Conservation (phyloP, 2,888 invertebrate genomes). For the Epistrophe eligans region DNA sequence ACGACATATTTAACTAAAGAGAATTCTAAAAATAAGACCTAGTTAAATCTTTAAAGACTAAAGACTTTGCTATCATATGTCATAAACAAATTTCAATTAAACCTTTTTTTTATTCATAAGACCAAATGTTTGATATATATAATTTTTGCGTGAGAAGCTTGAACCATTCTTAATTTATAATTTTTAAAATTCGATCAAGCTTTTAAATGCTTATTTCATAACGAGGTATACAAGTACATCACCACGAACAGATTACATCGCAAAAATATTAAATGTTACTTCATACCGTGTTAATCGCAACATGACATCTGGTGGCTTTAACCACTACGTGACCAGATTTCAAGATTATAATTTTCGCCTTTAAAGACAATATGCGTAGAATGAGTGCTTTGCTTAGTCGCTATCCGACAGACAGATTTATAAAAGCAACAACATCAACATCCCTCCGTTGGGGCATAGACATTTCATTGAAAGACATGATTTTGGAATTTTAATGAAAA, state of each 20-base stretch:
- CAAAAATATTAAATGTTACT: slow-evolving; percentile 76
- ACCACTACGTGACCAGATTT: slow-evolving; percentile 77
- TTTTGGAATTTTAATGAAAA: slow-evolving; percentile 74
- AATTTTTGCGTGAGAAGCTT: too few relatives aligned
- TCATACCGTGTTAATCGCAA: slow-evolving; percentile 78
- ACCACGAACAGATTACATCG: slow-evolving; percentile 77
- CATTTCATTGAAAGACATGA: slow-evolving; percentile 64
- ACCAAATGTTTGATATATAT: too few relatives aligned
- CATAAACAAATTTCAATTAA: too few relatives aligned
- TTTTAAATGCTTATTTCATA: slow-evolving; percentile 71
- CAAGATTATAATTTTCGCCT: not conserved
- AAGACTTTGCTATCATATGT: too few relatives aligned
- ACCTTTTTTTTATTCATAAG: too few relatives aligned
- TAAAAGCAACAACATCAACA: slow-evolving; percentile 46
- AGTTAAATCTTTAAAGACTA: too few relatives aligned
- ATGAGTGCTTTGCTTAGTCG: not conserved
- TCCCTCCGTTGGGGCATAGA: slow-evolving; percentile 33
- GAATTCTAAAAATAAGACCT: too few relatives aligned
- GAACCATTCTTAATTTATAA: not conserved
- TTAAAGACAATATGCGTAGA: not conserved
- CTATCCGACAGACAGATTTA: slow-evolving; percentile 36
- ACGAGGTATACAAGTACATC: not conserved
- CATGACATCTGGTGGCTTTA: slow-evolving; percentile 78
- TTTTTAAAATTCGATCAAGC: not conserved
- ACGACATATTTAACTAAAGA: too few relatives aligned